Conservation (phyloP, 2,113 vertebrate species). For the Thomomys bottae region DNA sequence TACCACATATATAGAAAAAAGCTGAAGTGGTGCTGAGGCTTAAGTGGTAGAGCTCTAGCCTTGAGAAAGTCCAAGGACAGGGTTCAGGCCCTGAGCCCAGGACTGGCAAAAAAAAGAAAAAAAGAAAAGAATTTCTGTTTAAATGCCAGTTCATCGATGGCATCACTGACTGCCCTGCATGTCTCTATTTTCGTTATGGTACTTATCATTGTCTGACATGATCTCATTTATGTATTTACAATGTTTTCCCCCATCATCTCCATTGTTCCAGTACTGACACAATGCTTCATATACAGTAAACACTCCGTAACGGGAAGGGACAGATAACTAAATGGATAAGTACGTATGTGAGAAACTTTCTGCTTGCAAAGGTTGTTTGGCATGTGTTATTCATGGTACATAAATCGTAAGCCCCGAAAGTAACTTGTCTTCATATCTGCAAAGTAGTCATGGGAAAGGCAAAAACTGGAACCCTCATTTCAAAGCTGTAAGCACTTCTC, state of each 20-base stretch:
- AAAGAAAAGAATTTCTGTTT: constrained; percentile 2
- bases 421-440: constrained; percentile 61
- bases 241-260: not conserved
- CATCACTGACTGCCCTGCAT: not conserved
- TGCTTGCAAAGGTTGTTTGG: not conserved
- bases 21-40: too few species aligned
- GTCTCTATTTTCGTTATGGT: not conserved
- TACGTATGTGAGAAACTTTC: not conserved
- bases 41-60: too few species aligned
- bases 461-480: constrained; percentile 48
- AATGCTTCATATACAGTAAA: not conserved
- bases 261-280: not conserved
- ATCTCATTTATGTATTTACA: constrained; percentile 18
- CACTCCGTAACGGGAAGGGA: constrained; percentile 15
- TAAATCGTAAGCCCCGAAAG: not conserved
- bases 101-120: too few species aligned
- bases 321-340: constrained; percentile 29
- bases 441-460: constrained; percentile 54
- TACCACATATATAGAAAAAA: too few species aligned
- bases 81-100: too few species aligned
- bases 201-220: not conserved
- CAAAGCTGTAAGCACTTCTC: constrained; percentile 41
- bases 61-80: too few species aligned
- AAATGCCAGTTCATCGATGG: not conserved
- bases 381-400: constrained; percentile 15